These are phyloP conservation scores for Mythimna albipuncta DNA, from an alignment of 2,888 invertebrate species.

Conservation along the genomic window DNA sequence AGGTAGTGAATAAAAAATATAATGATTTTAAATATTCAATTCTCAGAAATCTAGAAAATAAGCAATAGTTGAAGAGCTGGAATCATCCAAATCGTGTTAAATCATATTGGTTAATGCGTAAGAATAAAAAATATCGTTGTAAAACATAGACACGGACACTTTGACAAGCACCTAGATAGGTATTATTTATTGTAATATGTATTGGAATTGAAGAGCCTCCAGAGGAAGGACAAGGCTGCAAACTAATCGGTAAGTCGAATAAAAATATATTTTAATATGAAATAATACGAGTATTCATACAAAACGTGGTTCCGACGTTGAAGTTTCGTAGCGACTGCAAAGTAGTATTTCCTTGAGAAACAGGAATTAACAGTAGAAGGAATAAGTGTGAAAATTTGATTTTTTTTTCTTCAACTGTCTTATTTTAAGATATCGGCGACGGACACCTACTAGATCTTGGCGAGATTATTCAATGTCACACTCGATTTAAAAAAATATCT, in stretches of 20 bases:
- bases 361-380: constrained; percentile 3
- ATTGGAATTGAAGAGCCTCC: constrained; percentile 68
- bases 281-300: constrained; percentile 30
- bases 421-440: constrained; percentile 45
- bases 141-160: constrained; percentile 63
- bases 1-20: constrained; percentile 76
- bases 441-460: constrained; percentile 79
- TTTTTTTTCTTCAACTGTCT: constrained; percentile 44
- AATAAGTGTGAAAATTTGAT: constrained; percentile 22
- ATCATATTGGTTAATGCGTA: constrained; percentile 79
- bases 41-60: constrained; percentile 75
- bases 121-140: constrained; percentile 77
- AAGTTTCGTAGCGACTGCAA: constrained; percentile 32
- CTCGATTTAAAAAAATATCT: constrained; percentile 45
- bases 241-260: constrained; percentile 65
- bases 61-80: constrained; percentile 78
- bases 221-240: constrained; percentile 59
- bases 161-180: constrained; percentile 77
- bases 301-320: constrained; percentile 36
- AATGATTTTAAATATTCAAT: constrained; percentile 77
- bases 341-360: constrained; percentile 42
- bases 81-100: constrained; percentile 78
- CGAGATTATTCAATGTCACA: constrained; percentile 61
- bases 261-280: constrained; percentile 32
- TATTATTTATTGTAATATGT: constrained; percentile 77